phyloP scores from a whole-genome alignment of 2,888 invertebrate genomes.

The Calameuta idolon region DNA sequence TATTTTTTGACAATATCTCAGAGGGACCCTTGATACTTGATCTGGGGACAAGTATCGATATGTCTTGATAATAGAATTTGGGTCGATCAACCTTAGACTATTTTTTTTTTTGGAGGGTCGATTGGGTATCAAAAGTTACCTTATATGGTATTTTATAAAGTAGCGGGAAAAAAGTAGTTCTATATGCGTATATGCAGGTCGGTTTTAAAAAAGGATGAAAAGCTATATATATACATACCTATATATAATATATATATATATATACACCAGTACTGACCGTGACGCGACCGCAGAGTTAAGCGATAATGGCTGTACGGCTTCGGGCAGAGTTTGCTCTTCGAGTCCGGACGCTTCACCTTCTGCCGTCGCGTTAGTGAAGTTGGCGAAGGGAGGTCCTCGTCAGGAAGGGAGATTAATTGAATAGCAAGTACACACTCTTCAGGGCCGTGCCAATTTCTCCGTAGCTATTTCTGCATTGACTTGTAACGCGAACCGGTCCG shows the following conservation, averaged over 20 bases:
- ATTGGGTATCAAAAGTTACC: background rate
- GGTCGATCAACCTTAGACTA: background rate
- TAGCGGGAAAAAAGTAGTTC: too few relatives aligned
- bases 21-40: background rate
- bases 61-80: background rate
- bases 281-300: background rate
- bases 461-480: background rate
- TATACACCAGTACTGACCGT: too few relatives aligned
- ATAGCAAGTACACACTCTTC: constrained; percentile 30
- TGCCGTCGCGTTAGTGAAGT: constrained; percentile 14
- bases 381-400: constrained; percentile 30
- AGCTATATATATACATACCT: background rate
- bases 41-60: constrained; percentile 8
- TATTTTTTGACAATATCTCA: background rate
- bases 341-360: too few relatives aligned
- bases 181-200: too few relatives aligned
- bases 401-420: constrained; percentile 39
- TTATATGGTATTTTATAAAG: too few relatives aligned
- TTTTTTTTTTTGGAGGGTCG: background rate
- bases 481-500: too few relatives aligned
- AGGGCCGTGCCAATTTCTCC: constrained; percentile 28
- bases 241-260: background rate
- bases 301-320: background rate
- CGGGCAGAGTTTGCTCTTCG: background rate
- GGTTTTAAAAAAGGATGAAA: background rate